Conservation (phyloP, 2,113 vertebrate genomes). For the Pteronura brasiliensis region DNA sequence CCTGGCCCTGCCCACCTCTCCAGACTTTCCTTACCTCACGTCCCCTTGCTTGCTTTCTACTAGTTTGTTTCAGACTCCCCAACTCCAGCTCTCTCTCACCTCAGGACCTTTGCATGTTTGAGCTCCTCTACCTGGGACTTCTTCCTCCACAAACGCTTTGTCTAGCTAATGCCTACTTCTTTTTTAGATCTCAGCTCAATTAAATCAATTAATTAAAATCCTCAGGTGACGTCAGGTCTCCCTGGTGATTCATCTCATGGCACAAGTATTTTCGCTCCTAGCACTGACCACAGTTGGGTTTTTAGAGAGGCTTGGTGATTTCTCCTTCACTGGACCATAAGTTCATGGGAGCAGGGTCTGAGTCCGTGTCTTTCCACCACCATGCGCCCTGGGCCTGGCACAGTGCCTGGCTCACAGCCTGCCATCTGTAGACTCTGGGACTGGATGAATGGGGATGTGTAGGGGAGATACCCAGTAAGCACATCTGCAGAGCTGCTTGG, state of each 20-base stretch:
- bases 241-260: neutral
- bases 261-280: neutral
- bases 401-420: neutral
- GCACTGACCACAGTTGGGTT: neutral
- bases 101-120: neutral
- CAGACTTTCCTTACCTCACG: rapidly evolving
- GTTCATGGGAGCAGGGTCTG: neutral
- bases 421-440: neutral
- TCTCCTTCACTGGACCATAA: neutral
- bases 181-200: neutral
- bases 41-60: neutral
- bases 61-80: neutral
- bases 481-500: neutral
- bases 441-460: neutral
- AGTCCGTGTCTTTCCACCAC: neutral
- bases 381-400: neutral
- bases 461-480: neutral
- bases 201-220: neutral
- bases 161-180: neutral
- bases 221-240: neutral
- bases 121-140: neutral
- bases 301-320: neutral
- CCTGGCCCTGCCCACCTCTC: neutral
- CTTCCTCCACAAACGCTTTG: neutral
- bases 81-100: neutral